A percentile compares a stretch with the other conserved stretches of the same genome.
Evolutionary conservation across 1,140 invertebrate species (phyloP).

Genomic region (Cylas formicarius): DNA sequence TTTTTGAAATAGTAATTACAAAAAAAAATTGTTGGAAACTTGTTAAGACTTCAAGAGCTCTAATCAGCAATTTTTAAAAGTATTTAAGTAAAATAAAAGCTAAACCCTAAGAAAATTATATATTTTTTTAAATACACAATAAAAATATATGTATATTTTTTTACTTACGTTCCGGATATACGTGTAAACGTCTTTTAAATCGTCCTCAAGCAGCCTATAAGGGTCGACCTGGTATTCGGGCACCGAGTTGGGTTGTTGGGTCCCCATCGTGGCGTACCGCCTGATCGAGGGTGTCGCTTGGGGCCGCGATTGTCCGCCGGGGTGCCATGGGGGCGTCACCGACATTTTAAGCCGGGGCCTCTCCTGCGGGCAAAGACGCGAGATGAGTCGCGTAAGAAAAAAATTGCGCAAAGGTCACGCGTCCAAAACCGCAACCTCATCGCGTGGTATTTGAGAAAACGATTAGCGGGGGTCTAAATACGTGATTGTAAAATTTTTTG

Average conservation of each 20-base stretch:
- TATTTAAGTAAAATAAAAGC: constrained; percentile 11
- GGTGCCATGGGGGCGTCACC: constrained; percentile 2
- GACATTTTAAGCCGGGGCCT: constrained; percentile 2
- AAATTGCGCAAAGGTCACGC: too few species aligned
- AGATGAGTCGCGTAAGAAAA: too few species aligned
- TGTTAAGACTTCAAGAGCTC: too few species aligned
- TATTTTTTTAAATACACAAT: not conserved
- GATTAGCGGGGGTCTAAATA: too few species aligned
- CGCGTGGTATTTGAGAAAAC: too few species aligned
- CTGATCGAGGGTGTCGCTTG: too few species aligned
- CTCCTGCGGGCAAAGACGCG: too few species aligned
- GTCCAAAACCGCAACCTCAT: too few species aligned
- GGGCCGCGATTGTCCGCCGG: not conserved
- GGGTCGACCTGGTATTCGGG: constrained; percentile 75
- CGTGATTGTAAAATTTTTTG: too few species aligned
- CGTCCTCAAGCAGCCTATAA: constrained; percentile 75
- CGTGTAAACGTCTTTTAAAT: constrained; percentile 72
- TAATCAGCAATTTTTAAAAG: too few species aligned
- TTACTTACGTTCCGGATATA: constrained; percentile 70
- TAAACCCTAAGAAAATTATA: not conserved
- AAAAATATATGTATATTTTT: not conserved
- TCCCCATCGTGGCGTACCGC: constrained; percentile 54
- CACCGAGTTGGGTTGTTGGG: constrained; percentile 64
- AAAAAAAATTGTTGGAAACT: too few species aligned
- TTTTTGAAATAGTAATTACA: too few species aligned